Conservation (phyloP, 2,888 invertebrate genomes). For the Drosophila mayaguana region DNA sequence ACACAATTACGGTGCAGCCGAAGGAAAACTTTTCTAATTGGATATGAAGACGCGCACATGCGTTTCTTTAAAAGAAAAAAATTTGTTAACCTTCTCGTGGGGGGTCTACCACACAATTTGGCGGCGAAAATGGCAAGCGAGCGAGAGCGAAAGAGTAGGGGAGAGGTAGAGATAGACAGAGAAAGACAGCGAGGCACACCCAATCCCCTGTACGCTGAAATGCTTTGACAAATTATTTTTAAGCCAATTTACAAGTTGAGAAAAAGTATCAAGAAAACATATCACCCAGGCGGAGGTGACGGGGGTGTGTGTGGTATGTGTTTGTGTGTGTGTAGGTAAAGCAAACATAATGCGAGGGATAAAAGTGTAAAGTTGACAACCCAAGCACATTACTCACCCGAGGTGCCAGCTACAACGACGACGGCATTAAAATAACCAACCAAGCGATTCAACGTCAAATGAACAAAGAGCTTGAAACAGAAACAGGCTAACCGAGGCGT, state of each 20-base stretch:
- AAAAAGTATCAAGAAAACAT: conserved; percentile 79
- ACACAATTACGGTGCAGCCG: conserved; percentile 77
- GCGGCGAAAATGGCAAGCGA: conserved; percentile 56
- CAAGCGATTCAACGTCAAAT: conserved; percentile 79
- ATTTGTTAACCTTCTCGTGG: conserved; percentile 28
- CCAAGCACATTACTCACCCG: conserved; percentile 80
- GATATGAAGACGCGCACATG: conserved; percentile 81
- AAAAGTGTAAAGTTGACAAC: conserved; percentile 82
- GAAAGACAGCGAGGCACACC: conserved; percentile 21
- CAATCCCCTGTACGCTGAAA: conserved; percentile 63
- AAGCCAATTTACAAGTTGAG: conserved; percentile 83
- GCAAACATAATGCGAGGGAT: conserved; percentile 79
- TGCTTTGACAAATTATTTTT: conserved; percentile 83
- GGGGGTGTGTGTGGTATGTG: not conserved
- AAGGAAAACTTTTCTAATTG: conserved; percentile 80
- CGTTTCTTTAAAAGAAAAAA: conserved; percentile 71
- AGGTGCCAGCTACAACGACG: conserved; percentile 67
- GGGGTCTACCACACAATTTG: conserved; percentile 73
- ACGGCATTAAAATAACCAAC: conserved; percentile 75
- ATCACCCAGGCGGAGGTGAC: conserved; percentile 55
- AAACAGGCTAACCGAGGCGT: conserved; percentile 53
- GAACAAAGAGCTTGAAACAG: conserved; percentile 65
- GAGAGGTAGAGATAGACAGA: conserved; percentile 17
- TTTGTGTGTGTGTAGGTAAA: conserved; percentile 60
- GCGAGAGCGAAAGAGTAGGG: conserved; percentile 14